A percentile compares a stretch with the other conserved stretches of the same genome.
phyloP scores from a whole-genome alignment of 2,113 vertebrate species.

The Atlantisia rogersi region DNA sequence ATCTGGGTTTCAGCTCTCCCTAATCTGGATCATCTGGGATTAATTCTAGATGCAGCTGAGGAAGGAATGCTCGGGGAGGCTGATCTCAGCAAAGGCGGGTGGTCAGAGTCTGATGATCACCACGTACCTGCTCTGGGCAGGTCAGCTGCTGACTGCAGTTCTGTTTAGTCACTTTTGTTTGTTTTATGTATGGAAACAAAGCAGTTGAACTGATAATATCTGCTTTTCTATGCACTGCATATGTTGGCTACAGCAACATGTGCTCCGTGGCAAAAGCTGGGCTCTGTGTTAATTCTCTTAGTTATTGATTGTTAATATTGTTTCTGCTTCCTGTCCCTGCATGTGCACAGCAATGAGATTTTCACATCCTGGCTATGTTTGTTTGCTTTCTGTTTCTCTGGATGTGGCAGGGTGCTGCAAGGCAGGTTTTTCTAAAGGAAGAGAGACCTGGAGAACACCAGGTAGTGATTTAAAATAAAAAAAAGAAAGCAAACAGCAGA shows the following conservation, averaged over 20 bases:
- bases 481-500: background rate
- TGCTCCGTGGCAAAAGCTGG: background rate
- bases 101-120: rapidly evolving
- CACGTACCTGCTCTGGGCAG: background rate
- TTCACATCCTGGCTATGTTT: background rate
- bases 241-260: background rate
- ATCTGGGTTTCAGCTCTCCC: background rate
- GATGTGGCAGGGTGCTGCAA: background rate
- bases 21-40: conserved; percentile 5
- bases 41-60: background rate
- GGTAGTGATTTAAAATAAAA: background rate
- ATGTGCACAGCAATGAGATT: background rate
- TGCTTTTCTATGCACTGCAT: background rate
- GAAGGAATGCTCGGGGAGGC: background rate
- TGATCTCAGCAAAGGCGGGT: background rate
- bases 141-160: background rate
- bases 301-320: background rate
- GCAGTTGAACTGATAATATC: background rate
- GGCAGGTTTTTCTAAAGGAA: background rate
- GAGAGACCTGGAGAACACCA: background rate
- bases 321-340: background rate
- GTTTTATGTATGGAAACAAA: background rate
- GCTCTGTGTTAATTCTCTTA: background rate
- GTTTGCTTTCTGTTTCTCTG: background rate
- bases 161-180: background rate